Conservation (phyloP, 2,113 vertebrate species). For the Papio anubis region DNA sequence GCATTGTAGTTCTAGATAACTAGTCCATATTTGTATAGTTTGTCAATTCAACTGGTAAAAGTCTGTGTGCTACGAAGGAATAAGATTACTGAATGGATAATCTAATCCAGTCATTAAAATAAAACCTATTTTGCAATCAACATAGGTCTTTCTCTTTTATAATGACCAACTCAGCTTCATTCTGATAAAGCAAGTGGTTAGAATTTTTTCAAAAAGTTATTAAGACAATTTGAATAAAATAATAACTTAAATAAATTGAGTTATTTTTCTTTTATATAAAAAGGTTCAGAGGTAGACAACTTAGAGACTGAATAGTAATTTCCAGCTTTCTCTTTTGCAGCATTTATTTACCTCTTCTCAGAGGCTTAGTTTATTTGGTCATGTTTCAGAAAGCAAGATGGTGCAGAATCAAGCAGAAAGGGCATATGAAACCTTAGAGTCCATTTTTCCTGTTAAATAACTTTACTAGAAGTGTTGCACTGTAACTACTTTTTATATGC, state of each 20-base stretch:
- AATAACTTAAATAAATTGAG: background rate
- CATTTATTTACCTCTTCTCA: background rate
- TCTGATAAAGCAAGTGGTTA: background rate
- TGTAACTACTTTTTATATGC: background rate
- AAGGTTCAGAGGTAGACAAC: background rate
- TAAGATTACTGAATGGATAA: constrained; percentile 38
- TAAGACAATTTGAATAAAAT: constrained; percentile 6
- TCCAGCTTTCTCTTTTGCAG: background rate
- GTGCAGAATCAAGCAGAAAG: background rate
- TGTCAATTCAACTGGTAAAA: background rate
- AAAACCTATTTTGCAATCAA: background rate
- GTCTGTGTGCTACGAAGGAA: background rate
- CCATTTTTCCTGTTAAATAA: background rate
- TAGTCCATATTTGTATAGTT: background rate
- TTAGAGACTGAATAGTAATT: background rate
- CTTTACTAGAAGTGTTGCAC: background rate
- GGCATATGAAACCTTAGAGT: background rate
- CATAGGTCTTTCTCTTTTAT: background rate
- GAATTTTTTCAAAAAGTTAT: constrained; percentile 15
- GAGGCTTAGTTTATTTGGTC: background rate
- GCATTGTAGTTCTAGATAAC: constrained; percentile 33
- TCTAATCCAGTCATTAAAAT: constrained; percentile 18
- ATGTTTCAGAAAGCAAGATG: background rate
- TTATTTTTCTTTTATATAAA: background rate
- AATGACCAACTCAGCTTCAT: background rate